These are phyloP conservation scores for Sporophila hypoxantha DNA, from an alignment of 2,113 vertebrate species.

Conservation along the genomic window DNA sequence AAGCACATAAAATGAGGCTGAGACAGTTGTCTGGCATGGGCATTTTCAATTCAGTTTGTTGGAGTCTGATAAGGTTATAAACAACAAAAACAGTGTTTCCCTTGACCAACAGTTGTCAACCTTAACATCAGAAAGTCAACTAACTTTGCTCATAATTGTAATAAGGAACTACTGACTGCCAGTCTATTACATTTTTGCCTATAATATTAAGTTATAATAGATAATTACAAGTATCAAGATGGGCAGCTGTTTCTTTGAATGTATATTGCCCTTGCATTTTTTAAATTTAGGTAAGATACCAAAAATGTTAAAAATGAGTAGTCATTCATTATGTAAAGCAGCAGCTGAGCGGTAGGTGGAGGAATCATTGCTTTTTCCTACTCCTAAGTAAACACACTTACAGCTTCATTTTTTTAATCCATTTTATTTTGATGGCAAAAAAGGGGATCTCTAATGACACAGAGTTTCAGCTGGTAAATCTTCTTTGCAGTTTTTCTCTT, in stretches of 20 bases:
- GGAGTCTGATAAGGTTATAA: neutral
- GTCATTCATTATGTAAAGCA: conserved; percentile 56
- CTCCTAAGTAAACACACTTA: conserved; percentile 1
- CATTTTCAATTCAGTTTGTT: neutral
- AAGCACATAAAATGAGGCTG: neutral
- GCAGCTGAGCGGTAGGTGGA: conserved; percentile 58
- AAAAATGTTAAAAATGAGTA: conserved; percentile 37
- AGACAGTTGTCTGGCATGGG: neutral
- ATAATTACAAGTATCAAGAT: conserved; percentile 21
- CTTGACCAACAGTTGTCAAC: conserved; percentile 13
- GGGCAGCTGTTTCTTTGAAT: neutral
- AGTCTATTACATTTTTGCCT: neutral
- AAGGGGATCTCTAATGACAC: neutral
- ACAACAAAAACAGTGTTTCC: neutral
- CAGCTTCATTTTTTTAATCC: neutral
- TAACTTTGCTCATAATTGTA: neutral
- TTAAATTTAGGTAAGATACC: neutral
- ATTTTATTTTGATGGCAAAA: conserved; percentile 34
- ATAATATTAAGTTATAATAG: neutral
- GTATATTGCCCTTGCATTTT: neutral
- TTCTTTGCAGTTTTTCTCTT: conserved; percentile 9
- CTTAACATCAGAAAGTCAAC: neutral
- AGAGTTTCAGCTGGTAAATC: neutral
- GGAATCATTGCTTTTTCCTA: conserved; percentile 33
- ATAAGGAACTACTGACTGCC: neutral